phyloP scores from a whole-genome alignment of 2,888 invertebrate genomes.

The Acanthosepion pharaonis region DNA sequence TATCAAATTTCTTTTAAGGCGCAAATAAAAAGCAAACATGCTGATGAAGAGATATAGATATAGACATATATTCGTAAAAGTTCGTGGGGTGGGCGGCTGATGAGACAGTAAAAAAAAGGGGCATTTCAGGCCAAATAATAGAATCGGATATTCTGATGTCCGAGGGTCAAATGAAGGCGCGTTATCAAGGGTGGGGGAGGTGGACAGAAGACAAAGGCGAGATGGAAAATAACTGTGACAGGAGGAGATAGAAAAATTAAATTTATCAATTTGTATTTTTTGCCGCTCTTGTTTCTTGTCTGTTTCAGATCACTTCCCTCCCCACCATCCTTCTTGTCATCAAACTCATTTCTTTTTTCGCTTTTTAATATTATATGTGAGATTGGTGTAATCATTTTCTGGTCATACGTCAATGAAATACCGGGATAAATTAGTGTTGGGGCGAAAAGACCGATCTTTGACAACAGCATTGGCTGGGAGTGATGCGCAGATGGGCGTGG shows the following conservation, averaged over 20 bases:
- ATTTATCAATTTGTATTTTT: background rate
- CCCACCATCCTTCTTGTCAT: background rate
- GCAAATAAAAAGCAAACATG: no score
- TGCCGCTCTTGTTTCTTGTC: background rate
- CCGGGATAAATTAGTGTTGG: background rate
- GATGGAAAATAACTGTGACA: background rate
- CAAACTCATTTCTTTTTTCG: background rate
- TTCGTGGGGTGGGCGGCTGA: background rate
- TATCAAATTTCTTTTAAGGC: background rate
- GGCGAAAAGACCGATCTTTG: background rate
- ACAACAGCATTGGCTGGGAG: background rate
- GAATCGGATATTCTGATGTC: background rate
- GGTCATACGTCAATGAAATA: background rate
- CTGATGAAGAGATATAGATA: no score
- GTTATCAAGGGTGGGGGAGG: no score
- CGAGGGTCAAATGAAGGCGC: background rate
- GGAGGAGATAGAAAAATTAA: slow-evolving; percentile 16
- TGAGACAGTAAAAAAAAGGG: background rate
- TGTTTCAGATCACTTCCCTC: background rate
- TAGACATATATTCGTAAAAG: background rate
- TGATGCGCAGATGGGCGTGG: background rate
- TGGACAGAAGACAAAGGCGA: background rate
- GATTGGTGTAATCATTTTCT: slow-evolving; percentile 11
- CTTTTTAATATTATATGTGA: background rate
- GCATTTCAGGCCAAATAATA: background rate